Percentiles rank a stretch among this genome's conserved stretches.
Evolutionary conservation across 2,888 invertebrate genomes (phyloP).

Genomic region (Agrochola lychnidis): DNA sequence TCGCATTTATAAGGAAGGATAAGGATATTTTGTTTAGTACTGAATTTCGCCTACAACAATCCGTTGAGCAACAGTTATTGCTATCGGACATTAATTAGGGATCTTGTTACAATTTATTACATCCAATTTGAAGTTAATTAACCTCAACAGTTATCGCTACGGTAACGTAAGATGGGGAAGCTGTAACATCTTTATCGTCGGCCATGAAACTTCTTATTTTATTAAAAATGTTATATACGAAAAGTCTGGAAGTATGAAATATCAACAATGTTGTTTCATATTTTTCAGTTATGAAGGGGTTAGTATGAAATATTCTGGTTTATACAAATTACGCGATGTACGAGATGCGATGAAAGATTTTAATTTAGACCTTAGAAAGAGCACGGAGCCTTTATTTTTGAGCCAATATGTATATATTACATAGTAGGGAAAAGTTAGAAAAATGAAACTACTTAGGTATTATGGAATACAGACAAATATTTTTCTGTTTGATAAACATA

Average conservation of each 20-base stretch:
- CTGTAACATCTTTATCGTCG: slow-evolving; percentile 49
- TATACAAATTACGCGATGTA: neutral
- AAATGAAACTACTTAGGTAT: neutral
- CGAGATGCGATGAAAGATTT: neutral
- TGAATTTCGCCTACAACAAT: slow-evolving; percentile 31
- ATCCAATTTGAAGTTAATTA: slow-evolving; percentile 75
- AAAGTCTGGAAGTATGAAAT: slow-evolving; percentile 36
- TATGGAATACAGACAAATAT: neutral
- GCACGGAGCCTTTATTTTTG: no score
- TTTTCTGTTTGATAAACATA: neutral
- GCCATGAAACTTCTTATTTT: slow-evolving; percentile 54
- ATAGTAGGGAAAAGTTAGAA: neutral
- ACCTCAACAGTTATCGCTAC: slow-evolving; percentile 64
- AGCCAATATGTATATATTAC: neutral
- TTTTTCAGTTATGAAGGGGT: slow-evolving; percentile 19
- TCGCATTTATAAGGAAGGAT: no score
- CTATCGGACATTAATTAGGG: slow-evolving; percentile 67
- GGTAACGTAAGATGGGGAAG: slow-evolving; percentile 60
- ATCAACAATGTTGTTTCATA: slow-evolving; percentile 54
- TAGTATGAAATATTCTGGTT: slow-evolving; percentile 1
- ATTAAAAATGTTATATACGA: slow-evolving; percentile 51
- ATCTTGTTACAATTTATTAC: slow-evolving; percentile 74
- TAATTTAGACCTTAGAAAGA: neutral
- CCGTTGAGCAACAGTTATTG: slow-evolving; percentile 56
- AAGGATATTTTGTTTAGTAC: neutral